Conservation (phyloP, 2,113 vertebrate species). For the Varanus salvator region DNA sequence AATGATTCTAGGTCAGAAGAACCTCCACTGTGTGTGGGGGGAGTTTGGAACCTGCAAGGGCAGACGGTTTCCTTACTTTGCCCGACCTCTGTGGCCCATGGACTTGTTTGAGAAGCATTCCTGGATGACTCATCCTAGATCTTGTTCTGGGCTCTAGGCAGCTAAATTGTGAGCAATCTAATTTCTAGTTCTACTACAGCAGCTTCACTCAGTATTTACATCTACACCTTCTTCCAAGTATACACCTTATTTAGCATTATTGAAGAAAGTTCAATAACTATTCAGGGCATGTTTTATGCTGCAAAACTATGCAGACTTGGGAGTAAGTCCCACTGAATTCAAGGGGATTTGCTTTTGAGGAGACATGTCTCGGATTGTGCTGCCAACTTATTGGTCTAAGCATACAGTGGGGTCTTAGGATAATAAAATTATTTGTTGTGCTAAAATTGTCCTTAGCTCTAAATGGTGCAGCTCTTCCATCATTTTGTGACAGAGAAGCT, state of each 20-base stretch:
- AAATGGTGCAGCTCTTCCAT: not conserved
- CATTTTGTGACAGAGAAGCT: not conserved
- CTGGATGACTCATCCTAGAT: not conserved
- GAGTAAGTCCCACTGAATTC: not conserved
- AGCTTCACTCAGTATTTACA: not conserved
- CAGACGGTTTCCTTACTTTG: not conserved
- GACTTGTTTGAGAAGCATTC: not conserved
- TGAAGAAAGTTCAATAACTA: not conserved
- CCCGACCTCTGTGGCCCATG: not conserved
- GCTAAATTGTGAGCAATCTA: not conserved
- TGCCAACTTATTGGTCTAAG: not conserved
- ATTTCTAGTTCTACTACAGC: not conserved
- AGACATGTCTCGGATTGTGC: not conserved
- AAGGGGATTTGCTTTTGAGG: not conserved
- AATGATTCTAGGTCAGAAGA: not conserved
- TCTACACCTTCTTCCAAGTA: slow-evolving; percentile 49
- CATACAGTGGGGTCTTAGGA: not conserved
- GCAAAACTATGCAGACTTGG: not conserved
- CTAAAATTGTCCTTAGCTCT: not conserved
- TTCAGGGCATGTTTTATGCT: not conserved
- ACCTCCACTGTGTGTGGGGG: not conserved
- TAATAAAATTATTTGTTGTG: not conserved
- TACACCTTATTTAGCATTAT: not conserved
- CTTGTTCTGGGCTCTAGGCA: not conserved
- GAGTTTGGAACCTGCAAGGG: not conserved